Evolutionary conservation across 2,888 invertebrate genomes (phyloP), one percentile per base, ranked within the genome.

Genomic region (Latheticus oryzae): DNA sequence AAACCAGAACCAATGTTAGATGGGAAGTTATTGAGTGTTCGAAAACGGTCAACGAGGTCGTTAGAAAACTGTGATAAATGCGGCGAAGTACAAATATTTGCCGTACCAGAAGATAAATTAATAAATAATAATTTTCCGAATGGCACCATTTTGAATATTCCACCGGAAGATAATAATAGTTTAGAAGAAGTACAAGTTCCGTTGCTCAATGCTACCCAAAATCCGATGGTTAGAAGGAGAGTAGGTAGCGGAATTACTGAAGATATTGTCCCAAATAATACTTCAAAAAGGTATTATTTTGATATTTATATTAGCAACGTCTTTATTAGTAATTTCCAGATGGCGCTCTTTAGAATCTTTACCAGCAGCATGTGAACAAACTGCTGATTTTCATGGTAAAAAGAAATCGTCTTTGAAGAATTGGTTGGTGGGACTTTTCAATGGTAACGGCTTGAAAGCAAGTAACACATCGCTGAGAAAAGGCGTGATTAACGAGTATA

Each of bases 331-430:
- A 2, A 5, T 13, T 67, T 69, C 53, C 56, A 74, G 89, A 71
- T 93, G 92, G 88, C 87, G 87, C 68, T 92, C 92, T 35, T 80
- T 91, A 43, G 92, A 93, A 78, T 85, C 87, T 63, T 83, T 91
- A 35, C 78, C 80, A 17, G 75, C 74, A 21, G 64, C 11, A 12
- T 63, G 73, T 45, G 72, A 71, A 45, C 74, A 73, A 54, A 66
- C 72, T 19, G 72, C 69, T 8, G 76, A 75, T 48, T 72, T 76
- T 21, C 81, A 84, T 24, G 81, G 80, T 65, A 88, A 88, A 74
- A 83, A 86, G 73, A 82, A 87, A 55, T 84, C 87, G 69, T 86
- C 89, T 15, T 83, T 92, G 60, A 85, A 87, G 66, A 81, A 79
- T 57, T 92, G 91, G 90, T 79, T 92, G 70, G 84, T 88, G 32